Evolutionary conservation across 2,888 invertebrate species (phyloP).

Genomic region (Dryocosmus kuriphilus): DNA sequence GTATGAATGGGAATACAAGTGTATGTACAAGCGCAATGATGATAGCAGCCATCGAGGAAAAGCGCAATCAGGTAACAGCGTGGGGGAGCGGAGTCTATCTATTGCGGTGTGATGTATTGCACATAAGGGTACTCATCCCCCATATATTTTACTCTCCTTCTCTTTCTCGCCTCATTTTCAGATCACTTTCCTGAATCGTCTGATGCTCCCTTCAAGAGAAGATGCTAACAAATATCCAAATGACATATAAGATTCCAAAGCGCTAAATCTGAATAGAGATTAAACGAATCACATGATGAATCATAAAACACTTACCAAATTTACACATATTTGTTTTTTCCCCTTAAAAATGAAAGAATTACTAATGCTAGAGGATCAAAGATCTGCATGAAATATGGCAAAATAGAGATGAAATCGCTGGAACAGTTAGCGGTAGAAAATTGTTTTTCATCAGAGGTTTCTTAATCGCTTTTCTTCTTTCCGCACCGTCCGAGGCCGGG

Average conservation of each 20-base stretch:
- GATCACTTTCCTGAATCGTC: slow-evolving; percentile 32
- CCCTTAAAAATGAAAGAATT: not conserved
- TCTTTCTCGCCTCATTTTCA: slow-evolving; percentile 14
- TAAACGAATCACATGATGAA: not conserved
- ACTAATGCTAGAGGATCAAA: not conserved
- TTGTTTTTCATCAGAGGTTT: slow-evolving; percentile 35
- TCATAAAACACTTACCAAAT: not conserved
- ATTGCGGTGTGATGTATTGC: slow-evolving; percentile 67
- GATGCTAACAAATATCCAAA: not conserved
- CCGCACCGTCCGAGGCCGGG: slow-evolving; percentile 18
- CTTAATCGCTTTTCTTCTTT: slow-evolving; percentile 27
- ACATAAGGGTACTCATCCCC: slow-evolving; percentile 58
- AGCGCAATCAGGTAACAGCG: slow-evolving; percentile 68
- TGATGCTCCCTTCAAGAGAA: not conserved
- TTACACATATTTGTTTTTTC: too few species aligned
- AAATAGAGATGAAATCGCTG: slow-evolving; percentile 12
- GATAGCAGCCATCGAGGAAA: slow-evolving; percentile 65
- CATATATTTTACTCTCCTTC: slow-evolving; percentile 2
- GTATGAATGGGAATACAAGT: slow-evolving; percentile 1
- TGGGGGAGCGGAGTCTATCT: slow-evolving; percentile 63
- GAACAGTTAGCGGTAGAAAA: slow-evolving; percentile 29
- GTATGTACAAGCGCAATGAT: slow-evolving; percentile 44
- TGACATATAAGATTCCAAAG: not conserved
- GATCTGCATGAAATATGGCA: not conserved
- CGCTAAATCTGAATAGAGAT: not conserved